phyloP scores from a whole-genome alignment of 2,888 invertebrate genomes.

The Ichneumoninae sp. region DNA sequence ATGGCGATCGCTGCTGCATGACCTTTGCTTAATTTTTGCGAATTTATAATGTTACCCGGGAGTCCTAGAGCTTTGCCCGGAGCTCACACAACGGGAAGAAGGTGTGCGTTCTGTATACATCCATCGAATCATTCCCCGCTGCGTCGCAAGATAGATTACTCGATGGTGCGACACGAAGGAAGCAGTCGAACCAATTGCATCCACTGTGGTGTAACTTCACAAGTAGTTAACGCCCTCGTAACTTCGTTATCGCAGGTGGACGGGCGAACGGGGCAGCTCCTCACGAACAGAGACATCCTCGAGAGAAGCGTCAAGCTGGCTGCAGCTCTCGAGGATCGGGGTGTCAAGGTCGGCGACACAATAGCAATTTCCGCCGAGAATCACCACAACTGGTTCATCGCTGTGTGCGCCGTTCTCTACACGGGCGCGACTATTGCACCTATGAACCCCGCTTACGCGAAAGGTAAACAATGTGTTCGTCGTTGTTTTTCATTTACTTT shows the following conservation, averaged over 20 bases:
- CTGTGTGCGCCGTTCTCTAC: constrained; percentile 72
- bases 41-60: background rate
- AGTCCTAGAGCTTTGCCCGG: background rate
- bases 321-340: constrained; percentile 62
- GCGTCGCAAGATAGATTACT: constrained; percentile 21
- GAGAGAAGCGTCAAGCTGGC: constrained; percentile 71
- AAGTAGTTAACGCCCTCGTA: constrained; percentile 39
- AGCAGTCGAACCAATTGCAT: constrained; percentile 16
- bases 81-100: too few species aligned
- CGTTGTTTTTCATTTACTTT: background rate
- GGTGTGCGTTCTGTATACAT: background rate
- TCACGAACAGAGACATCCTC: constrained; percentile 70
- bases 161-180: background rate
- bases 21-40: background rate
- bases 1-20: background rate
- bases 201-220: constrained; percentile 8
- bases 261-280: constrained; percentile 64
- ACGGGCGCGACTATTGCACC: constrained; percentile 75
- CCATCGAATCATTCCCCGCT: background rate
- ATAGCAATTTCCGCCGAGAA: constrained; percentile 73
- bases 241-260: constrained; percentile 69
- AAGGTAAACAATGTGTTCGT: constrained; percentile 70
- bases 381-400: constrained; percentile 69
- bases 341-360: constrained; percentile 71
- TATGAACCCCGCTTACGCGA: constrained; percentile 76